Evolutionary conservation across 64 coral and sea anemone genomes (phyloP), one percentile per base, ranked within the genome.

Genomic region (Porites australiensis): DNA sequence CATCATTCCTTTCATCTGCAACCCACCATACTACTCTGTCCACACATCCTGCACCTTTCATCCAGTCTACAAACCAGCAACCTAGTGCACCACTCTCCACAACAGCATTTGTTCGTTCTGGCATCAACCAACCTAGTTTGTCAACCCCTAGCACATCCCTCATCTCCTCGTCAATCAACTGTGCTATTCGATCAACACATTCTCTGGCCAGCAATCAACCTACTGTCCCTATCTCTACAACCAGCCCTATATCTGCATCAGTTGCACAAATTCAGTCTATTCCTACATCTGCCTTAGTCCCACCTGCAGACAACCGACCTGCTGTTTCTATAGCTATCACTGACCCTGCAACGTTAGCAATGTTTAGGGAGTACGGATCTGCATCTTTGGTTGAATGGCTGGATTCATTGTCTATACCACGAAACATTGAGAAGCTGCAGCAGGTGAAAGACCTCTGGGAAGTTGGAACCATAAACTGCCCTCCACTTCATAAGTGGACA

Each of bases 401-500:
- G 22, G 55, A 82, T 37, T 82, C 79, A 14, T 60, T 82, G 14
- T 12, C 15, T 0, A 82, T 82, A 58, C 27, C 79, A 63, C 22
- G 79, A 57, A 82, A 82, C 27, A 59, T 82, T 61, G 79, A 82
- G 4, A 58, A 44, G 2, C 21, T 82, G 3, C 23, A 55, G 50
- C 51, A 82, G 21, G 55, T 82, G 18, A 82, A 61, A 61, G 57
- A 61, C 15, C 23, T 82, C 21, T 82, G 27, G 27, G 27, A 37
- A 37, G 27, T 0, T 37, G 27, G 27, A 37, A 37, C 27, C 27
- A 37, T 37, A 47, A 61, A 82, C 21, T 82, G 79, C 21, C 79
- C 79, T 61, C 79, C 79, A 15, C 55, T 82, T 44, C 15, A 82
- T 53, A 59, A 82, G 51, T 82, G 79, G 79, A 82, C 79, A 58